Percentiles rank a stretch among this genome's conserved stretches.
Conservation (phyloP, 2,113 vertebrate genomes). For the Melozone crissalis region DNA sequence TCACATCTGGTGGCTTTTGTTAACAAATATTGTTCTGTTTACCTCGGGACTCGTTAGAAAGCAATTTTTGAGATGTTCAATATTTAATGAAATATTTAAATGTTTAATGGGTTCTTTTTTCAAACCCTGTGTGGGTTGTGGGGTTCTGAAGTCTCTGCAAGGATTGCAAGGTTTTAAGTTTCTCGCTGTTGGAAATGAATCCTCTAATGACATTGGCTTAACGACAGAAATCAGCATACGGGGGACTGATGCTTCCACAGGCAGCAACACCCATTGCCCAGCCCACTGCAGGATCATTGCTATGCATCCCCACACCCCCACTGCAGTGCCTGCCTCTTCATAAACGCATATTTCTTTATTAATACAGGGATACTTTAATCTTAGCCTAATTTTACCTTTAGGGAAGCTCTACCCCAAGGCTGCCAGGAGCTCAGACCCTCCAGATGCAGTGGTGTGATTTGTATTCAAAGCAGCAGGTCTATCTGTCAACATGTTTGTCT, state of each 20-base stretch:
- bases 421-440: constrained; percentile 51
- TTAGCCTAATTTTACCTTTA: constrained; percentile 70
- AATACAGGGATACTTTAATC: constrained; percentile 67
- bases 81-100: constrained; percentile 76
- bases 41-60: constrained; percentile 66
- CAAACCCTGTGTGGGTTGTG: not conserved
- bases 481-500: constrained; percentile 77
- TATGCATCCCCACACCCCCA: not conserved
- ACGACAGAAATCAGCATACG: rapidly evolving
- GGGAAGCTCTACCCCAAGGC: constrained; percentile 64
- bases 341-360: constrained; percentile 56
- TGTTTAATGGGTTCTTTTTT: constrained; percentile 67
- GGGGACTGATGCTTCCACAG: not conserved
- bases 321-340: not conserved
- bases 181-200: not conserved
- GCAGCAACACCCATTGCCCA: not conserved
- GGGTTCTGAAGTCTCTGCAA: not conserved
- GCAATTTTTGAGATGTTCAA: constrained; percentile 70
- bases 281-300: constrained; percentile 8
- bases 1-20: constrained; percentile 31
- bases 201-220: not conserved
- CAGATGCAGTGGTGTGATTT: constrained; percentile 64
- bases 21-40: constrained; percentile 69
- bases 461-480: constrained; percentile 63
- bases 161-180: not conserved